Evolutionary conservation across 2,888 invertebrate species (phyloP), one percentile per base, ranked within the genome.

Genomic region (Orthonevra nobilis): DNA sequence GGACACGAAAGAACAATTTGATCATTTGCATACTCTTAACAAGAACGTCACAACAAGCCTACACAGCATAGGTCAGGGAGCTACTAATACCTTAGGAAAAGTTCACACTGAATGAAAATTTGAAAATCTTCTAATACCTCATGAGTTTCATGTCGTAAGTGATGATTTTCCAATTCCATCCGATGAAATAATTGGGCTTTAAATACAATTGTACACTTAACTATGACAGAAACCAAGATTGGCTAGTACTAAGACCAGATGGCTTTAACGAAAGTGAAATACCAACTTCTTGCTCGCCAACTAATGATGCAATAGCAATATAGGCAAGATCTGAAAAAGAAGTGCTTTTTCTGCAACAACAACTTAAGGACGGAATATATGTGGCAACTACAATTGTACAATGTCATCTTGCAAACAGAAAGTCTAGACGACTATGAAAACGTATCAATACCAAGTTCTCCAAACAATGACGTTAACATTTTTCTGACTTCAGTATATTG

Each of bases 131-230:
- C n/a, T n/a, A n/a, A n/a, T n/a, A n/a, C n/a, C n/a, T n/a, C n/a
- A n/a, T n/a, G n/a, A n/a, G n/a, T n/a, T n/a, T n/a, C n/a, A n/a
- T n/a, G n/a, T n/a, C 64, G 54, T 66, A 26, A 32, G 44, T 38
- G 30, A 69, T 19, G 32, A 44, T 56, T 68, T 56, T 34, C 36
- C 34, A 56, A 68, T 56, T 36, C 68, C 36, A 40, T 52, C 14
- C 7, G 54, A 66, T 32, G 42, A 42, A 42, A 52, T 64, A 36
- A 54, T 54, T 12, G 56, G 66, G 4, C 40, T 64, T 42, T 52
- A 52, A 68, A 36, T 46, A 68, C 7, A 6, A 63, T 64, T 64
- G 54, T 46, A 7, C 9, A 23, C 52, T 52, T n/a, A n/a, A n/a
- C n/a, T n/a, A n/a, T n/a, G n/a, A n/a, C n/a, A n/a, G n/a, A n/a